Conservation (phyloP, 2,888 invertebrate species). For the Aleiodes alternator region DNA sequence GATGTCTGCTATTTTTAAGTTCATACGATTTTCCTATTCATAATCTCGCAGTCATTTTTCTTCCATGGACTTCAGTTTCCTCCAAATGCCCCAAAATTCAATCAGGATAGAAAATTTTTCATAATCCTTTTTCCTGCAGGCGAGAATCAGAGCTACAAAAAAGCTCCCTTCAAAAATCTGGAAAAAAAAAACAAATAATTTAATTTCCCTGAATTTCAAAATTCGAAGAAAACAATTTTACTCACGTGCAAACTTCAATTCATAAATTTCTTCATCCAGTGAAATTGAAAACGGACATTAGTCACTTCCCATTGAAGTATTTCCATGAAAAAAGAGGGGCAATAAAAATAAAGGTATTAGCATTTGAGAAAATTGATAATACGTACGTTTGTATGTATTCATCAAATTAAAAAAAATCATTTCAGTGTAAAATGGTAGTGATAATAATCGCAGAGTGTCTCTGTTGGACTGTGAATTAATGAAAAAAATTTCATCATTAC, state of each 20-base stretch:
- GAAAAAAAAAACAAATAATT: too few species aligned
- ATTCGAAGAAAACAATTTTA: not conserved
- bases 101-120: too few species aligned
- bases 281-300: conserved; percentile 26
- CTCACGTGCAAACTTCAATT: not conserved
- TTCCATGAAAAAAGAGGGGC: not conserved
- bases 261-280: not conserved
- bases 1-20: too few species aligned
- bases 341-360: conserved; percentile 1
- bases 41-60: too few species aligned
- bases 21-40: too few species aligned
- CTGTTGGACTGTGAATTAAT: conserved; percentile 2
- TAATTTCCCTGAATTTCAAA: too few species aligned
- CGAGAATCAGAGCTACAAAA: too few species aligned
- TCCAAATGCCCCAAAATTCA: too few species aligned
- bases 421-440: not conserved
- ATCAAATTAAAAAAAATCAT: not conserved
- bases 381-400: conserved; percentile 10
- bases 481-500: not conserved
- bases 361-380: conserved; percentile 20
- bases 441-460: not conserved
- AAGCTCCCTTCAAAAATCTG: too few species aligned
- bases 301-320: not conserved
- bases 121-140: too few species aligned
- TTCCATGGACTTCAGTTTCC: too few species aligned